Evolutionary conservation across 2,113 vertebrate genomes (phyloP).

Genomic region (Pitta sordida): DNA sequence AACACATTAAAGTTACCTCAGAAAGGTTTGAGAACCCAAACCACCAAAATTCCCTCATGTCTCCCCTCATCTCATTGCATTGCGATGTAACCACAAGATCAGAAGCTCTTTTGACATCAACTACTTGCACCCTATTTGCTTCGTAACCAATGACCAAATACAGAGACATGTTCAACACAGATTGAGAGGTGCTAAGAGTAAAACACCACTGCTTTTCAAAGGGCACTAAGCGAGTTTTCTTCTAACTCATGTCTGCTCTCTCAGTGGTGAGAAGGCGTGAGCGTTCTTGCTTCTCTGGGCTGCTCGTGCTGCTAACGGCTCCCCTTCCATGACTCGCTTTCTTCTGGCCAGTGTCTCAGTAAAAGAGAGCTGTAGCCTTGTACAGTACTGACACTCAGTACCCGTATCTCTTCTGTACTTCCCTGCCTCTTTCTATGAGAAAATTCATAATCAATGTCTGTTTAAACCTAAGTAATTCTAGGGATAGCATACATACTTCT

Average conservation of each 20-base stretch:
- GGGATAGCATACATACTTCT: neutral
- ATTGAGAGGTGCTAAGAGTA: neutral
- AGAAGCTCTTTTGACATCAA: neutral
- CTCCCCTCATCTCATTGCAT: neutral
- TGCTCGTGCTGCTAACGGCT: neutral
- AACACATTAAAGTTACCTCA: neutral
- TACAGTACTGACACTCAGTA: neutral
- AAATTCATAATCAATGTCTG: neutral
- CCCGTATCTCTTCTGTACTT: neutral
- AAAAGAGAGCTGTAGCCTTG: neutral
- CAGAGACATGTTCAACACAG: neutral
- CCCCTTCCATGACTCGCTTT: neutral
- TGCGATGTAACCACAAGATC: neutral
- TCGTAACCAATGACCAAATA: neutral
- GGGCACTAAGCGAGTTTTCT: neutral
- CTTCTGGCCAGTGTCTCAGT: neutral
- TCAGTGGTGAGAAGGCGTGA: neutral
- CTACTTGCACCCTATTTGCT: neutral
- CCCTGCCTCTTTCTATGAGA: neutral
- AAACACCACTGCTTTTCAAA: neutral
- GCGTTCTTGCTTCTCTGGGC: rapidly evolving
- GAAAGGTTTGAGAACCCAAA: neutral
- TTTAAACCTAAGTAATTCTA: neutral
- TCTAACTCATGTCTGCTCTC: rapidly evolving
- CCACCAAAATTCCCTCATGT: neutral